Evolutionary conservation across 2,797 vertebrate genomes (phyloP).

Genomic region (Sebastes dallii): DNA sequence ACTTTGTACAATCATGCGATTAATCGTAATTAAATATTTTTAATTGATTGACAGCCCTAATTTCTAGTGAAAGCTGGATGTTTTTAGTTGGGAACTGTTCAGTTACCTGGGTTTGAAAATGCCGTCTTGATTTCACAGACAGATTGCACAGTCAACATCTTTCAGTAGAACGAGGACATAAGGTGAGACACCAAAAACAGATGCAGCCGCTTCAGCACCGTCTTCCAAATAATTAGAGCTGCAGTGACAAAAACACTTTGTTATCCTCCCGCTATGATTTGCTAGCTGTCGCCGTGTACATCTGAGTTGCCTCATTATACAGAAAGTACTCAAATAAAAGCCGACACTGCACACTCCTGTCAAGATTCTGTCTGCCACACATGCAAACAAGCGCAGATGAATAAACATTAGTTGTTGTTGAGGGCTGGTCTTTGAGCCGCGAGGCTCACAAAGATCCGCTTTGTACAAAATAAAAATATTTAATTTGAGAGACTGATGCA

Average conservation of each 20-base stretch:
- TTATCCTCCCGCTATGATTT: slow-evolving; percentile 73
- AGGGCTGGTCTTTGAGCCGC: slow-evolving; percentile 73
- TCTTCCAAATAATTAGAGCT: slow-evolving; percentile 77
- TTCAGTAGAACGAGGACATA: slow-evolving; percentile 57
- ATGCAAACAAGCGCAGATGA: slow-evolving; percentile 81
- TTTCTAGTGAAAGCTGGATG: slow-evolving; percentile 1
- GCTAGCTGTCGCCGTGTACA: slow-evolving; percentile 74
- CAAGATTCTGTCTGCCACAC: slow-evolving; percentile 73
- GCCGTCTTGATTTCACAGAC: slow-evolving; percentile 36
- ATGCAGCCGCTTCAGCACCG: slow-evolving; percentile 55
- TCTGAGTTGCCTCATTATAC: slow-evolving; percentile 80
- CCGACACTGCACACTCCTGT: slow-evolving; percentile 67
- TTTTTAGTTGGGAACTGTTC: slow-evolving; percentile 14
- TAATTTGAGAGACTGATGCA: slow-evolving; percentile 82
- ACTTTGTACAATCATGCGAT: too few relatives aligned
- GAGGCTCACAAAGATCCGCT: slow-evolving; percentile 76
- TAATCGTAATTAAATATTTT: too few relatives aligned
- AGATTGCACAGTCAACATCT: slow-evolving; percentile 47
- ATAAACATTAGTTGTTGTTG: slow-evolving; percentile 80
- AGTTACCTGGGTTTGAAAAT: slow-evolving; percentile 22
- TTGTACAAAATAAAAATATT: slow-evolving; percentile 84
- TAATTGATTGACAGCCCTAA: too few relatives aligned
- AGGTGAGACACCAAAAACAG: slow-evolving; percentile 68
- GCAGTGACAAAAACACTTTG: slow-evolving; percentile 75
- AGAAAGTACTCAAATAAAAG: slow-evolving; percentile 76